Evolutionary conservation across 2,888 invertebrate genomes (phyloP), one percentile per base, ranked within the genome.

Genomic region (Acanthococcus lagerstroemiae): DNA sequence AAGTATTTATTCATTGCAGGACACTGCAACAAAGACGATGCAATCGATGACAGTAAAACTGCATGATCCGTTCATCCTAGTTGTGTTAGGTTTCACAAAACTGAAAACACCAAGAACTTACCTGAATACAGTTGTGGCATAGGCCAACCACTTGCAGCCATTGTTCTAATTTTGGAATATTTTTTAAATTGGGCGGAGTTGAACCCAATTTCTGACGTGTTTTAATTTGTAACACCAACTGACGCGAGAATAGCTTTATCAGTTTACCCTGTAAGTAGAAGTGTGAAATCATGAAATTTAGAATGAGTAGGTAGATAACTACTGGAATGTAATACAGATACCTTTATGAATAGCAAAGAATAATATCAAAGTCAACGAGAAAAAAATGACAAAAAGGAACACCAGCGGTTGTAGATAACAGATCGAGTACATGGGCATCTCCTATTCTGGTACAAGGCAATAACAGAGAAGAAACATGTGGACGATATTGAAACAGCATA

Each of bases 121-220:
- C 87, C 81, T 84, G 80, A 70, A 88, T 85, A 48, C 87, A 85
- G 71, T 84, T 84, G 57, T 82, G 80, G 60, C 84, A 81, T 66
- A 92, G 82, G 37, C 92, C 95, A 21, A 95, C 95, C 22, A 95
- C 91, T 70, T 88, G 83, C 63, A 96, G 81, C 95, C 95, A 96
- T 77, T 93, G 90, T 71, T 85, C 83, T 69, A 95, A 79, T 63
- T 89, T 87, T 26, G 92, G 93, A 71, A 90, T 83, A 68, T 88
- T 84, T 66, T 82, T 80, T 73, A 85, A 80, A 74, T 84, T 83
- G 67, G 78, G 80, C 46, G 61, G 61, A 50, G 30, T 50, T 70
- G 80, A 82, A 73, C 84, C 74, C 48, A 76, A 74, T 69, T 82
- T 79, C 73, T 84, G 86, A 69, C 84, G 82, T 73, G 92, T 81